phyloP scores from a whole-genome alignment of 2,888 invertebrate species.

The Mythimna ferrago region DNA sequence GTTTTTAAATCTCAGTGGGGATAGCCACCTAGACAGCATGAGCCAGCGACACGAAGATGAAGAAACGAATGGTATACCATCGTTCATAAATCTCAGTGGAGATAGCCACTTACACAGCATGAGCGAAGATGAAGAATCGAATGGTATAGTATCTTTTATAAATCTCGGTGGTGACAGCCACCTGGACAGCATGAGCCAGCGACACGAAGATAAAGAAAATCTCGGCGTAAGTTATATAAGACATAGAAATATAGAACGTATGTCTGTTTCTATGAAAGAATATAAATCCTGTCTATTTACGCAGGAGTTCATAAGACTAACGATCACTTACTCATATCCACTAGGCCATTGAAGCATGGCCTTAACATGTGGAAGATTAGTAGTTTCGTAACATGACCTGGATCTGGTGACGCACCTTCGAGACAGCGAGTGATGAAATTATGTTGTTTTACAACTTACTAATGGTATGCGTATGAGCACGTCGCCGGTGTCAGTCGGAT shows the following conservation, averaged over 20 bases:
- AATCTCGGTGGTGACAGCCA: not conserved
- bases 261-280: not conserved
- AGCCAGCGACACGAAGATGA: too few species aligned
- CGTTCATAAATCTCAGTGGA: too few species aligned
- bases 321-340: constrained; percentile 42
- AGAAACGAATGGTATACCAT: too few species aligned
- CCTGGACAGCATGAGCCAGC: too few species aligned
- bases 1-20: too few species aligned
- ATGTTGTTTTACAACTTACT: constrained; percentile 65
- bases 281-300: not conserved
- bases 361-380: constrained; percentile 67
- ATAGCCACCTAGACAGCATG: too few species aligned
- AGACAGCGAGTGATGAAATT: constrained; percentile 66
- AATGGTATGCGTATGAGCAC: constrained; percentile 57
- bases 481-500: constrained; percentile 53
- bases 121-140: too few species aligned
- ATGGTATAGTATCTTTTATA: too few species aligned
- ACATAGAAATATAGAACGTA: not conserved
- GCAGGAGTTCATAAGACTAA: constrained; percentile 30
- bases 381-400: constrained; percentile 68
- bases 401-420: constrained; percentile 67
- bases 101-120: too few species aligned
- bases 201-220: not conserved
- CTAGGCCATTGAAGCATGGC: constrained; percentile 58
- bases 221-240: not conserved